These are phyloP conservation scores for Danio aesculapii DNA, from an alignment of 2,797 vertebrate species.

Conservation along the genomic window DNA sequence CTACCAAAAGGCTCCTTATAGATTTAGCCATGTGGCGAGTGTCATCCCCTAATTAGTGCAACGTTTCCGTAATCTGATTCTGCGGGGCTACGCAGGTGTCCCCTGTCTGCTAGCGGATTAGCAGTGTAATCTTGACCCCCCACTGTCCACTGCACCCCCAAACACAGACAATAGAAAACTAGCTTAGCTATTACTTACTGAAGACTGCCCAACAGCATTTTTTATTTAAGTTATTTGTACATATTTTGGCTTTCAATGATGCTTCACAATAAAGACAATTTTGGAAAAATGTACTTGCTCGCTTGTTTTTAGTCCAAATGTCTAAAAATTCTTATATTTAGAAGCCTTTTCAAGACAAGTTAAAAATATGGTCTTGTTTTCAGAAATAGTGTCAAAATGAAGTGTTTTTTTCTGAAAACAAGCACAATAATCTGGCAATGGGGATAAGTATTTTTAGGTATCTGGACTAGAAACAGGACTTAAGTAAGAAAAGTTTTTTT, in stretches of 20 bases:
- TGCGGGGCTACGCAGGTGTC: slow-evolving; percentile 80
- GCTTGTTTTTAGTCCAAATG: no score
- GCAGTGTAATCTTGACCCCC: slow-evolving; percentile 75
- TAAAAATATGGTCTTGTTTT: no score
- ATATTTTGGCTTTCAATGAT: neutral
- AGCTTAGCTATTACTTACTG: neutral
- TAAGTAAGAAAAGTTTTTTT: no score
- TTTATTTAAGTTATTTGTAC: slow-evolving; percentile 12
- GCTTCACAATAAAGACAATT: neutral
- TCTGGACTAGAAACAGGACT: no score
- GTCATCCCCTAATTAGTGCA: slow-evolving; percentile 74
- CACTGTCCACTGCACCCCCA: slow-evolving; percentile 54
- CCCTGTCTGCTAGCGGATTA: slow-evolving; percentile 82
- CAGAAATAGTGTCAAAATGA: no score
- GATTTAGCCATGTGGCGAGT: slow-evolving; percentile 37
- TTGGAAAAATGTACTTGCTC: no score
- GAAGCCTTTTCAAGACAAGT: no score
- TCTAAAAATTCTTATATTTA: no score
- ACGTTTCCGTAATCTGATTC: slow-evolving; percentile 77
- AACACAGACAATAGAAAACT: slow-evolving; percentile 12
- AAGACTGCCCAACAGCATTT: neutral
- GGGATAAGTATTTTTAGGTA: no score
- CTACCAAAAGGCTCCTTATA: slow-evolving; percentile 18
- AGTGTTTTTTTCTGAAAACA: no score
- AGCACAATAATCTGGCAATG: no score